Evolutionary conservation across 2,113 vertebrate species (phyloP).

Genomic region (Nycticebus coucang): DNA sequence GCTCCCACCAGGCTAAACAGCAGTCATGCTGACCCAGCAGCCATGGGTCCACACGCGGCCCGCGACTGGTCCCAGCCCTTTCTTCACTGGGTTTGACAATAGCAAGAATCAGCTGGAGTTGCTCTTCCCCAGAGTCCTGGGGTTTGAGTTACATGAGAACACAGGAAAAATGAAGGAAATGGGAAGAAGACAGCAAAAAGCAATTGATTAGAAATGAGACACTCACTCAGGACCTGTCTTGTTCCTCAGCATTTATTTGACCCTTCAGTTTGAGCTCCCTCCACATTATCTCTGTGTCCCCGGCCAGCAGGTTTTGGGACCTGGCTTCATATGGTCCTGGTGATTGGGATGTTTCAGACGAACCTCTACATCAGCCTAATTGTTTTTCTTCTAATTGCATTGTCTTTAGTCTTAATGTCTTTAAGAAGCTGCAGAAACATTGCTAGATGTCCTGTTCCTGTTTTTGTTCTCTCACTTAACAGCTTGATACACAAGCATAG

Average conservation of each 20-base stretch:
- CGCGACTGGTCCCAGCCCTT: background rate
- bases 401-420: background rate
- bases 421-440: constrained; percentile 27
- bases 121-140: background rate
- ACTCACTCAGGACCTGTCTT: background rate
- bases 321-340: background rate
- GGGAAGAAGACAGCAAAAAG: background rate
- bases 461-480: background rate
- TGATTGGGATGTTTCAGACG: background rate
- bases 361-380: background rate
- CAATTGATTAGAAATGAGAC: background rate
- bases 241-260: background rate
- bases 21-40: background rate
- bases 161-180: background rate
- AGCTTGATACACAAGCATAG: background rate
- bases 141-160: background rate
- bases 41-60: background rate
- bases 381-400: background rate
- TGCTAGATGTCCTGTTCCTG: background rate
- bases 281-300: background rate
- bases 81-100: background rate
- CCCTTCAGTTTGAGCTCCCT: background rate
- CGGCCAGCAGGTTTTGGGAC: background rate
- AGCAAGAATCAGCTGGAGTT: background rate
- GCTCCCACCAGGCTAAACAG: background rate